A percentile compares a stretch with the other conserved stretches of the same genome.
Evolutionary conservation across 2,797 vertebrate species (phyloP).

Genomic region (Scarus forsteni): DNA sequence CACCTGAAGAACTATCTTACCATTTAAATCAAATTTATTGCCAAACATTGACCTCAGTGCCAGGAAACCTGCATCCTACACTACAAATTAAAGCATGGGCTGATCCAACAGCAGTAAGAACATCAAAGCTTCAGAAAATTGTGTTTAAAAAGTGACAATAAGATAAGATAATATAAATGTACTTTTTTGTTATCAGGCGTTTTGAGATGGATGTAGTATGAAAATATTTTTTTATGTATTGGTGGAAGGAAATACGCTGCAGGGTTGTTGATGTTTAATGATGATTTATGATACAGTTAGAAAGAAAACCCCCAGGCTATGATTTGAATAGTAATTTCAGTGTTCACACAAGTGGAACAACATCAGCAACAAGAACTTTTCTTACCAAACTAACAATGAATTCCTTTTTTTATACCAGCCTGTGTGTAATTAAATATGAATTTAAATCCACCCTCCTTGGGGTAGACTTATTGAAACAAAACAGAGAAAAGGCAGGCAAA

Average conservation of each 20-base stretch:
- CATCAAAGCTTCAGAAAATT: too few relatives aligned
- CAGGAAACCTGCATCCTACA: background rate
- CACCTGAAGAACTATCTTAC: background rate
- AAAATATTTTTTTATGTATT: background rate
- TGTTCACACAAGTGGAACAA: background rate
- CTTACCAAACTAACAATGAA: background rate
- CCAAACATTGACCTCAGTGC: background rate
- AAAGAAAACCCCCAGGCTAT: background rate
- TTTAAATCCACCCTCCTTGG: background rate
- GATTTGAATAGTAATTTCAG: background rate
- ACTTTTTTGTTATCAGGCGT: too few relatives aligned
- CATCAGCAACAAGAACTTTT: background rate
- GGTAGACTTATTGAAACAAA: background rate
- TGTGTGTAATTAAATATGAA: background rate
- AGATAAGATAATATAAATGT: too few relatives aligned
- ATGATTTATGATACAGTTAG: background rate
- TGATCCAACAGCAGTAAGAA: background rate
- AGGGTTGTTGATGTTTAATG: background rate
- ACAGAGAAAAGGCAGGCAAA: background rate
- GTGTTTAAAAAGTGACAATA: too few relatives aligned
- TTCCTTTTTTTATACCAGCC: background rate
- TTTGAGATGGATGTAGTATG: too few relatives aligned
- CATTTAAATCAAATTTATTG: background rate
- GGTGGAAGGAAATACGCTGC: background rate
- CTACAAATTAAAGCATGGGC: background rate